Percentiles rank a stretch among this genome's conserved stretches.
Conservation (phyloP, 2,113 vertebrate genomes). For the Aplodontia rufa region DNA sequence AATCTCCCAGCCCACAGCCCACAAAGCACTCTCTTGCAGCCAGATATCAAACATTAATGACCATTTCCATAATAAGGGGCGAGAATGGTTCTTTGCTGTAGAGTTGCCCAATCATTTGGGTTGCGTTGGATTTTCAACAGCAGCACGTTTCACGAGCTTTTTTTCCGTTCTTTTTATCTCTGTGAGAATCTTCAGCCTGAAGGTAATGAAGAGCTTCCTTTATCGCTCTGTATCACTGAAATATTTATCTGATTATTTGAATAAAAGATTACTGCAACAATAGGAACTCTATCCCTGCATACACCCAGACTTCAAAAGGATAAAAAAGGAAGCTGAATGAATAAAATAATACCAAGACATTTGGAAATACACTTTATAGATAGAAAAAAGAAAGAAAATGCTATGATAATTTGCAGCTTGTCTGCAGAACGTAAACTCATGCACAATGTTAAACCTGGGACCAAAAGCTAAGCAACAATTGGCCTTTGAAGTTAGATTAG, state of each 20-base stretch:
- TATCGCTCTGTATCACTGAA: constrained; percentile 62
- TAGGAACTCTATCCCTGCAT: not conserved
- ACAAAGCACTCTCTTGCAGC: constrained; percentile 48
- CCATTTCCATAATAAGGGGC: constrained; percentile 44
- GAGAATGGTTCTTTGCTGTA: not conserved
- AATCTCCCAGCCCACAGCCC: constrained; percentile 14
- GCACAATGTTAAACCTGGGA: not conserved
- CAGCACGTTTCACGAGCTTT: not conserved
- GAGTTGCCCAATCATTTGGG: constrained; percentile 5
- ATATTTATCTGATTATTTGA: constrained; percentile 78
- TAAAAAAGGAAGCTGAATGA: constrained; percentile 42
- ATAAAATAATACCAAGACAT: constrained; percentile 31
- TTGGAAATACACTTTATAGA: constrained; percentile 45
- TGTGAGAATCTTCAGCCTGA: constrained; percentile 55
- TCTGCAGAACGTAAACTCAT: constrained; percentile 3
- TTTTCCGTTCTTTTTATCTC: constrained; percentile 54
- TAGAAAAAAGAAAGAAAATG: constrained; percentile 20
- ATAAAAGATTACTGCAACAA: constrained; percentile 67
- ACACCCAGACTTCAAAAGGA: constrained; percentile 29
- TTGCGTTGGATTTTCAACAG: constrained; percentile 37
- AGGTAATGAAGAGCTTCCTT: constrained; percentile 70
- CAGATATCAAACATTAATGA: constrained; percentile 75
- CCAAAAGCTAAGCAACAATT: not conserved
- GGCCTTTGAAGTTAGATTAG: not conserved
- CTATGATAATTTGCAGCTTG: not conserved